phyloP scores from a whole-genome alignment of 2,888 invertebrate genomes.

The Polyploca ridens region DNA sequence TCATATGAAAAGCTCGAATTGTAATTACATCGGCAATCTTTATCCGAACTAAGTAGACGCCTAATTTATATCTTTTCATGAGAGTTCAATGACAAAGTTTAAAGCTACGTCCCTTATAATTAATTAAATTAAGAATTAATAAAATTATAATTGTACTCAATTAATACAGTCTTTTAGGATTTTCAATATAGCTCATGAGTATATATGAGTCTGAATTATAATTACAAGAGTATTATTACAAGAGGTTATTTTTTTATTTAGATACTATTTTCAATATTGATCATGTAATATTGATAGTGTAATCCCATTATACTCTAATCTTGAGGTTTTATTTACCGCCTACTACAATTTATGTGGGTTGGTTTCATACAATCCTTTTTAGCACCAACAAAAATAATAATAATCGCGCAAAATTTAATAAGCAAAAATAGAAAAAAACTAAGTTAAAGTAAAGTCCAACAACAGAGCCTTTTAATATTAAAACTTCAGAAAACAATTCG shows the following conservation, averaged over 20 bases:
- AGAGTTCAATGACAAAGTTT: conserved; percentile 7
- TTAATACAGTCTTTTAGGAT: background rate
- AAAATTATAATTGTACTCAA: background rate
- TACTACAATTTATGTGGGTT: no score
- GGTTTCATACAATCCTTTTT: no score
- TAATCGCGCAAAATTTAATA: conserved; percentile 43
- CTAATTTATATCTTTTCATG: conserved; percentile 14
- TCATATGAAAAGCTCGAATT: conserved; percentile 38
- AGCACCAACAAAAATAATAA: conserved; percentile 20
- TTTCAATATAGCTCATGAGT: no score
- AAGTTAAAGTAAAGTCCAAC: conserved; percentile 52
- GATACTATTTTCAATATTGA: no score
- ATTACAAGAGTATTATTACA: no score
- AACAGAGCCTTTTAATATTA: conserved; percentile 65
- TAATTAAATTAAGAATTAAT: background rate
- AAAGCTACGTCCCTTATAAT: background rate
- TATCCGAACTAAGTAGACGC: conserved; percentile 19
- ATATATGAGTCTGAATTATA: no score
- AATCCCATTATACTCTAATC: no score
- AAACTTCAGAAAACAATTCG: conserved; percentile 76
- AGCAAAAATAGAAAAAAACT: conserved; percentile 49
- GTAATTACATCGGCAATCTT: conserved; percentile 41
- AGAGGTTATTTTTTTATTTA: no score
- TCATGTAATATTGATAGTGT: no score
- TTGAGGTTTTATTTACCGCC: no score